Evolutionary conservation across 2,113 vertebrate genomes (phyloP).

Genomic region (Sterrhoptilus dennistouni): DNA sequence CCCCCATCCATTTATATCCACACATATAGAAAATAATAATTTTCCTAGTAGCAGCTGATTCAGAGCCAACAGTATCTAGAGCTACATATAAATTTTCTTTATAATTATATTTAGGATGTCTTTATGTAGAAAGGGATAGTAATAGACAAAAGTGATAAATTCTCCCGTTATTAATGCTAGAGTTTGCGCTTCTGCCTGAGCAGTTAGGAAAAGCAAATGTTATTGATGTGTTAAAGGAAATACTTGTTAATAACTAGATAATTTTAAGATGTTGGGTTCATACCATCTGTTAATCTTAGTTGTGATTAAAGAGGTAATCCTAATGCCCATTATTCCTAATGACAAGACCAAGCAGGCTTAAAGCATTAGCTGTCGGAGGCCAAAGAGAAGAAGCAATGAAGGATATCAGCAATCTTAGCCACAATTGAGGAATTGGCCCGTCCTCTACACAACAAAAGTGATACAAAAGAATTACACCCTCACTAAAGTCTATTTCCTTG

Average conservation of each 20-base stretch:
- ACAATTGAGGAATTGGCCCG: slow-evolving; percentile 84
- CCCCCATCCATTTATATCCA: not conserved
- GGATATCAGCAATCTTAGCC: slow-evolving; percentile 86
- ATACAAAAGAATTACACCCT: slow-evolving; percentile 93
- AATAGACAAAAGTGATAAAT: slow-evolving; percentile 20
- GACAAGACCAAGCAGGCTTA: slow-evolving; percentile 88
- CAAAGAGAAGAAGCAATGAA: slow-evolving; percentile 69
- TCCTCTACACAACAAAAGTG: slow-evolving; percentile 82
- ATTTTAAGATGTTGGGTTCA: slow-evolving; percentile 90
- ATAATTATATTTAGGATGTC: not conserved
- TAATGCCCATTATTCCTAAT: slow-evolving; percentile 89
- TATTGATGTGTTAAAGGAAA: slow-evolving; percentile 89
- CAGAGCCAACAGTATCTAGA: not conserved
- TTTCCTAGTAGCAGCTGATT: not conserved
- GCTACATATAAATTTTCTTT: not conserved
- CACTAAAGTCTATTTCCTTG: slow-evolving; percentile 93
- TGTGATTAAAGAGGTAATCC: slow-evolving; percentile 97
- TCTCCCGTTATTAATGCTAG: not conserved
- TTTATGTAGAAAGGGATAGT: slow-evolving; percentile 1
- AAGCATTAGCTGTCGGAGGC: slow-evolving; percentile 73
- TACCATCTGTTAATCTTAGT: slow-evolving; percentile 95
- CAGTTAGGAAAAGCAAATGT: slow-evolving; percentile 71
- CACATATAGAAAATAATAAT: not conserved
- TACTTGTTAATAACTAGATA: slow-evolving; percentile 82
- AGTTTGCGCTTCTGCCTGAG: slow-evolving; percentile 31